Conservation (phyloP, 2,797 vertebrate species). For the Melanotaenia trifasciata region DNA sequence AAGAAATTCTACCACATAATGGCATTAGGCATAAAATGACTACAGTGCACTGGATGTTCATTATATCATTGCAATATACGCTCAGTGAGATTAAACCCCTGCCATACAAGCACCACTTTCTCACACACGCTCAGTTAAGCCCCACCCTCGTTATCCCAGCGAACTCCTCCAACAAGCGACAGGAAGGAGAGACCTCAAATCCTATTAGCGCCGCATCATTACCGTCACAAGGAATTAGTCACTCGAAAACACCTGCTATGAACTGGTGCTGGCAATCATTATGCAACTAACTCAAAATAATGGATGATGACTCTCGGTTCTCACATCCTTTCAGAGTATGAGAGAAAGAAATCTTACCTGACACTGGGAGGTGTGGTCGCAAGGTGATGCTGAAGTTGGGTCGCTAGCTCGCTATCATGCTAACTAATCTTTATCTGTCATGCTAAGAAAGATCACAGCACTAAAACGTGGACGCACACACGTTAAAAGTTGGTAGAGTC, state of each 20-base stretch:
- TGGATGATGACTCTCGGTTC: background rate
- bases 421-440: constrained; percentile 75
- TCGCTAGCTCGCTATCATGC: constrained; percentile 68
- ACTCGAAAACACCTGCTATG: constrained; percentile 62
- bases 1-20: background rate
- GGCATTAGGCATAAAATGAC: background rate
- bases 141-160: constrained; percentile 49
- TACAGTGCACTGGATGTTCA: background rate
- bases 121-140: constrained; percentile 30
- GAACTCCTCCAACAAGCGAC: constrained; percentile 58
- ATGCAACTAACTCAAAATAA: constrained; percentile 27
- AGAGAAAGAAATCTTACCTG: constrained; percentile 57
- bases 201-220: constrained; percentile 81
- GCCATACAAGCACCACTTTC: constrained; percentile 36
- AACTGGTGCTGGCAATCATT: constrained; percentile 28
- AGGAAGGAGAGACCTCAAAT: constrained; percentile 75
- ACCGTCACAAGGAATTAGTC: constrained; percentile 78
- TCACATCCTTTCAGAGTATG: background rate
- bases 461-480: constrained; percentile 2
- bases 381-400: constrained; percentile 42
- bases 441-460: constrained; percentile 42
- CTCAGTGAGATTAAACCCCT: constrained; percentile 14
- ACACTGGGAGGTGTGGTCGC: constrained; percentile 58
- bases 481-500: constrained; percentile 12
- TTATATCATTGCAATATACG: constrained; percentile 1